phyloP scores from a whole-genome alignment of 2,888 invertebrate genomes.

The Megaustenia siamemsis region DNA sequence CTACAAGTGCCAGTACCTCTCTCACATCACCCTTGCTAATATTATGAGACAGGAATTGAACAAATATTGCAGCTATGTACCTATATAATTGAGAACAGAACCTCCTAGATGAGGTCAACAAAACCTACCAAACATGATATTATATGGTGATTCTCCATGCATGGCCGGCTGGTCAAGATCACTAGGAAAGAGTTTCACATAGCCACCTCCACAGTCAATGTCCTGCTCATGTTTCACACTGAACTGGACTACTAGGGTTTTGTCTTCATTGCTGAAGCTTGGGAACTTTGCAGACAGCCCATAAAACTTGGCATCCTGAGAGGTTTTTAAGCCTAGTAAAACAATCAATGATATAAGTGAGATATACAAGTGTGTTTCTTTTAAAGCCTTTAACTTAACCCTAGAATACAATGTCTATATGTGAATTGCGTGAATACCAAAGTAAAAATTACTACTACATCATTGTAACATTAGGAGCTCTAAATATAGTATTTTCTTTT shows the following conservation, averaged over 20 bases:
- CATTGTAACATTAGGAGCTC: too few species aligned
- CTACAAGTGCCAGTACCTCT: too few species aligned
- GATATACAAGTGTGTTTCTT: too few species aligned
- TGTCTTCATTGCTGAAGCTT: constrained; percentile 93
- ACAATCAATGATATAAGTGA: too few species aligned
- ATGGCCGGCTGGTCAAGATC: constrained; percentile 93
- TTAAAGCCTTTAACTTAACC: too few species aligned
- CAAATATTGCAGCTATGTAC: too few species aligned
- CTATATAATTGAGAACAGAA: neutral
- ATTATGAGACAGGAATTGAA: too few species aligned
- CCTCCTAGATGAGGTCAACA: neutral
- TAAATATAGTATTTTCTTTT: too few species aligned
- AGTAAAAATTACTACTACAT: too few species aligned
- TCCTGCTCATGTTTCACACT: constrained; percentile 99
- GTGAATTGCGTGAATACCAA: too few species aligned
- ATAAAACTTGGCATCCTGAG: constrained; percentile 98
- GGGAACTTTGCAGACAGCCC: constrained; percentile 95
- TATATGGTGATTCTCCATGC: constrained; percentile 98
- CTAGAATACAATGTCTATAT: too few species aligned
- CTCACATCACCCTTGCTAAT: too few species aligned
- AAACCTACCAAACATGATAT: constrained; percentile 94
- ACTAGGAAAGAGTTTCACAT: constrained; percentile 80
- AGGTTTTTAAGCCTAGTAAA: constrained; percentile 91
- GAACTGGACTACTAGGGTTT: constrained; percentile 96
- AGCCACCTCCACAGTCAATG: constrained; percentile 94